Conservation (phyloP, 2,797 vertebrate species). For the Enteromius argenteus region DNA sequence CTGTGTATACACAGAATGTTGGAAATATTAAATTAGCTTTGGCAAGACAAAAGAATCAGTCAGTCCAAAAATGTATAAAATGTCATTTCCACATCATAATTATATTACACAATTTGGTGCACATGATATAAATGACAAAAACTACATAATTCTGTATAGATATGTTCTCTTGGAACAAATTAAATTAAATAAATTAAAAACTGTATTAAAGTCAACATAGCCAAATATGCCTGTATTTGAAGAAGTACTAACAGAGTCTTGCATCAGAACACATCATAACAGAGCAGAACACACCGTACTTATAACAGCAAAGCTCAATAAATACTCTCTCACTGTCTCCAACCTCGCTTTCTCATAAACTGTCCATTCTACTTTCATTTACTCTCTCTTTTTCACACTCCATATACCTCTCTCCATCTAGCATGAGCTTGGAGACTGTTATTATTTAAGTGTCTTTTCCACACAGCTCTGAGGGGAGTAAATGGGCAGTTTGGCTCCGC, state of each 20-base stretch:
- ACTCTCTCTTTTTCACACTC: background rate
- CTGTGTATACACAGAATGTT: background rate
- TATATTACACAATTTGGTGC: background rate
- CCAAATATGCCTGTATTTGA: too few species aligned
- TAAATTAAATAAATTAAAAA: background rate
- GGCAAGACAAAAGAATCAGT: background rate
- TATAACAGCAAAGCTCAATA: background rate
- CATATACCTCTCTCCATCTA: constrained; percentile 10
- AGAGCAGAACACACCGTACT: background rate
- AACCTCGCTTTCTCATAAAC: background rate
- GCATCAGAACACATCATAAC: background rate
- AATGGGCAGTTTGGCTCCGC: background rate
- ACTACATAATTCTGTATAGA: background rate
- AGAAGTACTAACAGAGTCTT: background rate
- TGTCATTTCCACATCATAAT: background rate
- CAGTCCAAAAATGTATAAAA: background rate
- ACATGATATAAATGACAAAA: background rate
- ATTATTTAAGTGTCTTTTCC: background rate
- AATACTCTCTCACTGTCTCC: background rate
- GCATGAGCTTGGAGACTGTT: background rate
- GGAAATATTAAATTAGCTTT: background rate
- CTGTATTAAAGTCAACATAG: background rate
- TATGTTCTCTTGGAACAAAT: background rate
- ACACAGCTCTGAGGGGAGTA: constrained; percentile 5
- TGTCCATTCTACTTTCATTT: background rate